phyloP scores from a whole-genome alignment of 2,113 vertebrate species.

The Grus americana region DNA sequence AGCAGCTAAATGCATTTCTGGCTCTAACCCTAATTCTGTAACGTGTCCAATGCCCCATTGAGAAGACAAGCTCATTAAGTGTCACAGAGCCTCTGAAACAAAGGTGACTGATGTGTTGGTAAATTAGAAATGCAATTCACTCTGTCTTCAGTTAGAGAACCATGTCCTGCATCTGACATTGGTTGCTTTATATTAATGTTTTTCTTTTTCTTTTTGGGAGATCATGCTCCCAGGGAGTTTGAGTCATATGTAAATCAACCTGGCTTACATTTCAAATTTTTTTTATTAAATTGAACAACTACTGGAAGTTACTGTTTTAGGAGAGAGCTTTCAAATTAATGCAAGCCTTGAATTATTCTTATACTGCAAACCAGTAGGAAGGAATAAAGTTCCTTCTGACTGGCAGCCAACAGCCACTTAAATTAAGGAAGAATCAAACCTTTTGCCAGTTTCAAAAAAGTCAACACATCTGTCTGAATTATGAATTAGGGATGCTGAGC shows the following conservation, averaged over 20 bases:
- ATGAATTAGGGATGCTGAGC: neutral
- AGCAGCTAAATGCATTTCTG: neutral
- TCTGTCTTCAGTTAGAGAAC: neutral
- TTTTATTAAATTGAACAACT: constrained; percentile 29
- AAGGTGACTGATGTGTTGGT: constrained; percentile 6
- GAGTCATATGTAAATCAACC: constrained; percentile 18
- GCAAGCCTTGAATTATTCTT: neutral
- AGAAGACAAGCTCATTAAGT: neutral
- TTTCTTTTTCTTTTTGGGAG: neutral
- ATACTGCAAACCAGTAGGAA: neutral
- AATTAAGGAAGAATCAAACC: constrained; percentile 26
- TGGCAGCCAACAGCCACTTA: constrained; percentile 55
- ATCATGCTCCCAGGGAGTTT: neutral
- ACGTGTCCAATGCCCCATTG: neutral
- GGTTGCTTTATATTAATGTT: neutral
- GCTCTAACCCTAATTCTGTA: neutral
- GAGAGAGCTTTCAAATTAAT: constrained; percentile 27
- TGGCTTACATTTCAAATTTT: neutral
- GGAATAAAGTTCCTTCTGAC: neutral
- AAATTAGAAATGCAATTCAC: neutral
- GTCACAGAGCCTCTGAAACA: neutral
- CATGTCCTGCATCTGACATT: neutral
- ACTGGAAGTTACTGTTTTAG: constrained; percentile 9
- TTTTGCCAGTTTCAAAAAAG: constrained; percentile 16
- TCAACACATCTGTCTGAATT: neutral